These are phyloP conservation scores for Lordiphosa stackelbergi DNA, from an alignment of 1,140 invertebrate genomes.

Conservation along the genomic window DNA sequence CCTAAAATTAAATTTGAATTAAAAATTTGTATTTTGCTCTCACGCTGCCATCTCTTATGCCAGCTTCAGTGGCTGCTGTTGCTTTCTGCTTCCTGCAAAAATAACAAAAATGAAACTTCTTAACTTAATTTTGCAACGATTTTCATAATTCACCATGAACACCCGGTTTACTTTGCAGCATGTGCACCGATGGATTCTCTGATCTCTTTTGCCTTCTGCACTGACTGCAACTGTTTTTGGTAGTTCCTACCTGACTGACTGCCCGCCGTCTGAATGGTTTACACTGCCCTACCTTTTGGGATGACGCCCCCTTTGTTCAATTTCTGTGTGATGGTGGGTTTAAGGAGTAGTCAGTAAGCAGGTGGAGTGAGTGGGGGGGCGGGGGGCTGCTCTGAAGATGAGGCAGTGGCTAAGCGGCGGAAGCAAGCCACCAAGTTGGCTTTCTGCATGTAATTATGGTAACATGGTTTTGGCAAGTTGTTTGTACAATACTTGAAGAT, in stretches of 20 bases:
- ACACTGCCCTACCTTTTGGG: slow-evolving; percentile 25
- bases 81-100: slow-evolving; percentile 33
- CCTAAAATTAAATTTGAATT: no score
- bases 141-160: slow-evolving; percentile 77
- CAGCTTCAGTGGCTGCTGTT: slow-evolving; percentile 21
- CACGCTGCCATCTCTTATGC: slow-evolving; percentile 21
- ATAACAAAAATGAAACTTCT: slow-evolving; percentile 30
- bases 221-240: slow-evolving; percentile 69
- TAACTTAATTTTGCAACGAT: slow-evolving; percentile 77
- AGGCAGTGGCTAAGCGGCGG: slow-evolving; percentile 46
- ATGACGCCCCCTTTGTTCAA: slow-evolving; percentile 66
- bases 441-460: slow-evolving; percentile 76
- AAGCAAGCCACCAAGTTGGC: slow-evolving; percentile 41
- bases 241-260: slow-evolving; percentile 40
- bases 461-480: slow-evolving; percentile 69
- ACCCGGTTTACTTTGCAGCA: slow-evolving; percentile 28
- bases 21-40: no score
- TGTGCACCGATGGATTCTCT: slow-evolving; percentile 37
- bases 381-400: slow-evolving; percentile 8
- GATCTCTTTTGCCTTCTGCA: slow-evolving; percentile 7
- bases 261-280: slow-evolving; percentile 1
- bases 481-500: slow-evolving; percentile 24
- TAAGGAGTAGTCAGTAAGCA: slow-evolving; percentile 12
- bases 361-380: slow-evolving; percentile 13
- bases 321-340: slow-evolving; percentile 34